A percentile compares a stretch with the other conserved stretches of the same genome.
These are phyloP conservation scores for Apus apus DNA, from an alignment of 2,113 vertebrate genomes.

Conservation along the genomic window DNA sequence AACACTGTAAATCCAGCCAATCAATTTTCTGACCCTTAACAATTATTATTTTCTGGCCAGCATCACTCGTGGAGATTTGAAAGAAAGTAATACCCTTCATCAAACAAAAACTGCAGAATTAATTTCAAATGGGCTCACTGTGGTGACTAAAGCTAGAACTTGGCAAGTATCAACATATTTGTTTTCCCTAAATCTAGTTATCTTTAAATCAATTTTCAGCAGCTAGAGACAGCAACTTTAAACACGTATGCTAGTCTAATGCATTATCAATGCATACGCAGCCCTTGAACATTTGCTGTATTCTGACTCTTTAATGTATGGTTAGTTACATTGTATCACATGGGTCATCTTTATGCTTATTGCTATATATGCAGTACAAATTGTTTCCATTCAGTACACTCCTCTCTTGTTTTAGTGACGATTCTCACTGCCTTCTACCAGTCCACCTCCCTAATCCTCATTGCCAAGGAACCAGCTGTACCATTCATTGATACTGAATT, in stretches of 20 bases:
- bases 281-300: background rate
- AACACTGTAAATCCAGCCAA: background rate
- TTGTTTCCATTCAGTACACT: background rate
- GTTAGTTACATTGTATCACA: background rate
- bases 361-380: background rate
- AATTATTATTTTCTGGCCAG: background rate
- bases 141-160: background rate
- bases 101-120: background rate
- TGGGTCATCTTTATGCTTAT: background rate
- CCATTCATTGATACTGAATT: background rate
- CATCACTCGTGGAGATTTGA: background rate
- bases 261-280: background rate
- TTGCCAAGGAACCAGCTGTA: background rate
- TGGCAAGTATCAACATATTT: background rate
- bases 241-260: background rate
- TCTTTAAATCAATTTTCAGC: background rate
- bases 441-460: background rate
- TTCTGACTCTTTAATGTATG: background rate
- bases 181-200: background rate
- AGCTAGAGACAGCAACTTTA: background rate
- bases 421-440: background rate
- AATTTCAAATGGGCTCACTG: background rate
- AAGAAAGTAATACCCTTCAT: background rate
- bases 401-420: background rate
- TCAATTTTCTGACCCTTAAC: background rate